Percentiles rank a stretch among this genome's conserved stretches.
Evolutionary conservation across 2,888 invertebrate species (phyloP).

Genomic region (Punctoribates punctum): DNA sequence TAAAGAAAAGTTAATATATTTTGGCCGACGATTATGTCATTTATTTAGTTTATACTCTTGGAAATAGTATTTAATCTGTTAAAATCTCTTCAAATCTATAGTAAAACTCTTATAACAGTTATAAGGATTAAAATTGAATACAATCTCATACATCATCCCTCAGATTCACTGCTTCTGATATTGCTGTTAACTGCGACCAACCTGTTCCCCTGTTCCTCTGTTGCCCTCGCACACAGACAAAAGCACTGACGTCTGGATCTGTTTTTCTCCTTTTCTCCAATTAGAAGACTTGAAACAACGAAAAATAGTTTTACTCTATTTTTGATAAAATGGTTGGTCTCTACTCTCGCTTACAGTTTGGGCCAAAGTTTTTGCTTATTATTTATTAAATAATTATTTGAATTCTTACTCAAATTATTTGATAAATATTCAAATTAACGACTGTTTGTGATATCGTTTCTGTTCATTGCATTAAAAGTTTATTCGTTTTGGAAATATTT

Average conservation of each 20-base stretch:
- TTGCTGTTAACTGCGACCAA: not conserved
- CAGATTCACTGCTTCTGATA: constrained; percentile 28
- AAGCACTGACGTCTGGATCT: no score
- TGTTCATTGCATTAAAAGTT: not conserved
- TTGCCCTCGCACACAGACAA: not conserved
- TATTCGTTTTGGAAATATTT: not conserved
- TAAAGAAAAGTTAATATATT: no score
- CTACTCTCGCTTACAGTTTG: not conserved
- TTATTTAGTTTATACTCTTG: constrained; percentile 2
- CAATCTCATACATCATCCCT: constrained; percentile 7
- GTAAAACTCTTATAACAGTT: constrained; percentile 5
- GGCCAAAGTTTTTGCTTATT: no score
- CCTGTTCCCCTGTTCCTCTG: constrained; percentile 15
- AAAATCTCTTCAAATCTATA: constrained; percentile 5
- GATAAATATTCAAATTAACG: not conserved
- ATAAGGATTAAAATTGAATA: constrained; percentile 24
- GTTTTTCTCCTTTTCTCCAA: constrained; percentile 33
- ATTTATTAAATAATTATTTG: not conserved
- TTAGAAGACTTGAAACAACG: not conserved
- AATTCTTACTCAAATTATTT: constrained; percentile 1
- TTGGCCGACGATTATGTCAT: not conserved
- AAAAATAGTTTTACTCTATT: not conserved
- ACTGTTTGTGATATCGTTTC: not conserved
- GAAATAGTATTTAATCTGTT: not conserved
- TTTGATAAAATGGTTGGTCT: not conserved